These are phyloP conservation scores for Tyto alba DNA, from an alignment of 2,113 vertebrate genomes.

Conservation along the genomic window DNA sequence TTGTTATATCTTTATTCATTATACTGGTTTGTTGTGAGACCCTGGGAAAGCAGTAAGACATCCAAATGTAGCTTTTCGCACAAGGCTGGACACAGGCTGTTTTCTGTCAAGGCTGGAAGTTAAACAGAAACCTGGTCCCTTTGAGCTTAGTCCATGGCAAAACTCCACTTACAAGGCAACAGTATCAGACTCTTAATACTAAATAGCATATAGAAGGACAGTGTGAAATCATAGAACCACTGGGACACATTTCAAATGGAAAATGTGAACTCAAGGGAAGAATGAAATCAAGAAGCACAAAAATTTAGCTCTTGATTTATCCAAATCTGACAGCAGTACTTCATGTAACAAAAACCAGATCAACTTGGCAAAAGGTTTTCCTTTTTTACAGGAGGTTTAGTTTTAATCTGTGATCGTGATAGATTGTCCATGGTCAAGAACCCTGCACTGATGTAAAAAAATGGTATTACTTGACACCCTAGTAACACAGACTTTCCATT, in stretches of 20 bases:
- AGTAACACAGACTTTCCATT: not conserved
- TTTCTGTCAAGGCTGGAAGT: slow-evolving; percentile 10
- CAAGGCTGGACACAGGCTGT: not conserved
- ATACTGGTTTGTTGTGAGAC: not conserved
- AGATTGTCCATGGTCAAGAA: not conserved
- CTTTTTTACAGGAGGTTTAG: not conserved
- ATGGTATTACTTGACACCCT: not conserved
- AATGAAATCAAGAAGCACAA: slow-evolving; percentile 1
- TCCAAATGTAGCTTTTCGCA: not conserved
- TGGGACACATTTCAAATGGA: not conserved
- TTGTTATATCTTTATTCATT: not conserved
- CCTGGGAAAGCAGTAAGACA: not conserved
- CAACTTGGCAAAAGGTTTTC: not conserved
- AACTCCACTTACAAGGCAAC: not conserved
- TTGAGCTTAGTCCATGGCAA: not conserved
- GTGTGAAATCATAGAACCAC: not conserved
- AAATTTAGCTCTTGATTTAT: not conserved
- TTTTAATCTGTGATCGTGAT: not conserved
- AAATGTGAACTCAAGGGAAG: not conserved
- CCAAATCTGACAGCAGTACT: not conserved
- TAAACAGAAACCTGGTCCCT: not conserved
- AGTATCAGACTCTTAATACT: not conserved
- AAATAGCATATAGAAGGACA: not conserved
- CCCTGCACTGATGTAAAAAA: not conserved
- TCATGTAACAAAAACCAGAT: not conserved